Evolutionary conservation across 2,113 vertebrate species (phyloP).

Genomic region (Ailurus styani): DNA sequence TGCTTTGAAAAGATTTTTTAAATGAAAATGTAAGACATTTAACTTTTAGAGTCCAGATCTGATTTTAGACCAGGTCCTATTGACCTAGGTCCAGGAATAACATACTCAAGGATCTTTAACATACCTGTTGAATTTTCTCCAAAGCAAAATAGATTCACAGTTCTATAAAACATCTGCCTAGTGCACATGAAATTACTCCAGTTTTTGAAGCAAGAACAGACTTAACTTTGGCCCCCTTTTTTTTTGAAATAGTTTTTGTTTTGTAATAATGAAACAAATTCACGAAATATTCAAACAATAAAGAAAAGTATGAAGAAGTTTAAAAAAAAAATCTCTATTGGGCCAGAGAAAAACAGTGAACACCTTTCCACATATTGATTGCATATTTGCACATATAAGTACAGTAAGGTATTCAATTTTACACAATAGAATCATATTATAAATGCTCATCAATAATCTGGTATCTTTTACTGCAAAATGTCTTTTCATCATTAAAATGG

Average conservation of each 20-base stretch:
- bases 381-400: background rate
- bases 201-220: background rate
- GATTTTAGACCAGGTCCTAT: background rate
- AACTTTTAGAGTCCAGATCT: constrained; percentile 18
- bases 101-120: background rate
- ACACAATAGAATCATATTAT: background rate
- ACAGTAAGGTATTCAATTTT: background rate
- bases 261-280: background rate
- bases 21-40: constrained; percentile 29
- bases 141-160: background rate
- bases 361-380: background rate
- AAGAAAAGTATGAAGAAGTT: background rate
- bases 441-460: background rate
- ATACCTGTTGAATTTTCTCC: constrained; percentile 19
- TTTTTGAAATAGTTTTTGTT: constrained; percentile 34
- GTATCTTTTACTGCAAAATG: background rate
- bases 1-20: background rate
- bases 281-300: background rate
- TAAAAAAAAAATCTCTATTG: background rate
- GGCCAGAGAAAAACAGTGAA: background rate
- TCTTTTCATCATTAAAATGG: constrained; percentile 22
- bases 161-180: background rate
- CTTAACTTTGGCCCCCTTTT: background rate
- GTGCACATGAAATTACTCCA: background rate
- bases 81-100: background rate